Percentiles rank a stretch among this genome's conserved stretches.
These are phyloP conservation scores for Morelia viridis DNA, from an alignment of 2,797 vertebrate species.

Conservation along the genomic window DNA sequence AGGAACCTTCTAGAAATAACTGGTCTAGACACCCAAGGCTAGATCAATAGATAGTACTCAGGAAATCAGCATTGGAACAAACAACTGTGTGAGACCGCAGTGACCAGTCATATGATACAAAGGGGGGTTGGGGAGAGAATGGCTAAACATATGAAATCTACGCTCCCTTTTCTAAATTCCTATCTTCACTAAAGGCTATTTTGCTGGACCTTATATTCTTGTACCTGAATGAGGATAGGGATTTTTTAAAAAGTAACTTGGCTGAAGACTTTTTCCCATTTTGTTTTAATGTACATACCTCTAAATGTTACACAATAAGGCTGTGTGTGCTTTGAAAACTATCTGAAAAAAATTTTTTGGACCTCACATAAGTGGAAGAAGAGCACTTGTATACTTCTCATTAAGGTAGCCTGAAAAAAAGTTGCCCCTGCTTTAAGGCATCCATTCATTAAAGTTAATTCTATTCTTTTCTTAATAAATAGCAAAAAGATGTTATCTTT, in stretches of 20 bases:
- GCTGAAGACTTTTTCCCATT: not conserved
- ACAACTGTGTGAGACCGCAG: conserved; percentile 15
- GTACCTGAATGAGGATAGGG: not conserved
- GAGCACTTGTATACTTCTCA: not conserved
- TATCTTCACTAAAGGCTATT: not conserved
- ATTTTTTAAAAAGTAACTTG: not conserved
- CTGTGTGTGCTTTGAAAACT: not conserved
- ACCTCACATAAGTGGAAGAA: not conserved
- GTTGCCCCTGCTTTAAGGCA: not conserved
- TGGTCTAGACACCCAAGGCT: conserved; percentile 25
- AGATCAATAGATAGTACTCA: not conserved
- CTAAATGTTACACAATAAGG: no score
- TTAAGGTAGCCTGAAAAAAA: not conserved
- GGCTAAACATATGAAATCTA: not conserved
- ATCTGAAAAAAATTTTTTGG: not conserved
- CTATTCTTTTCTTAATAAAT: no score
- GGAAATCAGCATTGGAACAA: not conserved
- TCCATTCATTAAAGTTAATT: not conserved
- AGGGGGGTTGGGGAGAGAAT: not conserved
- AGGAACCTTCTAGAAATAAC: conserved; percentile 14
- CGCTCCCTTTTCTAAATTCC: not conserved
- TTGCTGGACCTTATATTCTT: not conserved
- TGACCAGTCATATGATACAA: conserved; percentile 20
- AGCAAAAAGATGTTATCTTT: not conserved
- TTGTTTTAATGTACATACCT: not conserved